These are phyloP conservation scores for Spongia lamella DNA, from an alignment of 37 sponge, comb jelly and placozoan species.

Conservation along the genomic window DNA sequence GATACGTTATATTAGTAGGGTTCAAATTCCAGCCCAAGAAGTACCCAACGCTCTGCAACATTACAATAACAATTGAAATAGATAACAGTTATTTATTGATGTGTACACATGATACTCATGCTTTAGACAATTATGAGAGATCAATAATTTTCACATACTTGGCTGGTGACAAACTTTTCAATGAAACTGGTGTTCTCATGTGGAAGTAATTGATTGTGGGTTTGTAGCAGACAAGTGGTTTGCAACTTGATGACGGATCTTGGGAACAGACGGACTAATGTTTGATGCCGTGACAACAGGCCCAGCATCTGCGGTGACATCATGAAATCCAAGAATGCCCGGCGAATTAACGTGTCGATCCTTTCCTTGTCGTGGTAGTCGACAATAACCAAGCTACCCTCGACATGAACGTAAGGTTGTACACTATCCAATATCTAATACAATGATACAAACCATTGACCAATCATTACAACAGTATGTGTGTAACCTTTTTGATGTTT, in stretches of 20 bases:
- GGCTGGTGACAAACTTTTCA: constrained; percentile 43
- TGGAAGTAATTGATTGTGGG: constrained; percentile 16
- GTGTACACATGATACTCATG: background rate
- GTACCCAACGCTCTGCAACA: constrained; percentile 72
- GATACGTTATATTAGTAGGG: constrained; percentile 68
- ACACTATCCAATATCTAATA: background rate
- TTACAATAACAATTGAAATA: too few relatives aligned
- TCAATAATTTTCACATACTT: constrained; percentile 36
- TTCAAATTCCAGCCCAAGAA: constrained; percentile 70
- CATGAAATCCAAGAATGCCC: constrained; percentile 78
- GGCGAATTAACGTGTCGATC: constrained; percentile 65
- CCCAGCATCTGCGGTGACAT: constrained; percentile 62
- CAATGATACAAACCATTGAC: too few relatives aligned
- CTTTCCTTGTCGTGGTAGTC: constrained; percentile 4
- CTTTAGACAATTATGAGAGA: background rate
- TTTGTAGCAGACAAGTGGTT: constrained; percentile 37
- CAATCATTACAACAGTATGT: too few relatives aligned
- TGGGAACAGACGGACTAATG: constrained; percentile 72
- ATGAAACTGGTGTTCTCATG: constrained; percentile 39
- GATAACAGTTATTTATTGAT: too few relatives aligned
- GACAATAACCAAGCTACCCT: background rate
- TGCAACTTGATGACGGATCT: constrained; percentile 67
- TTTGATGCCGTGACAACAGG: constrained; percentile 32
- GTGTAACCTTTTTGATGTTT: too few relatives aligned
- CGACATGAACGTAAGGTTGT: background rate